phyloP scores from a whole-genome alignment of 1,140 invertebrate species.

The Panagrolaimus sp. region DNA sequence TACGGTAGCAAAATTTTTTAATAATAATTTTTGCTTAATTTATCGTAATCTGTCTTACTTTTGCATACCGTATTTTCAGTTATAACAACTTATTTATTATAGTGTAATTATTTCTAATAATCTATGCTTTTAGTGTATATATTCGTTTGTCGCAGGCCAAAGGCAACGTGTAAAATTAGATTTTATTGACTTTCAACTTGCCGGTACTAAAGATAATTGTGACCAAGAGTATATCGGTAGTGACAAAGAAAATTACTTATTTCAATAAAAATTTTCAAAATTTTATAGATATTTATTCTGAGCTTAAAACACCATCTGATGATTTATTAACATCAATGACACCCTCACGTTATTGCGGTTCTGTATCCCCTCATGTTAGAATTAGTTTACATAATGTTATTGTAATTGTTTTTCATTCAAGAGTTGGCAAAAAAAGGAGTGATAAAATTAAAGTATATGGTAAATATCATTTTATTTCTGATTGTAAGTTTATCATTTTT shows the following conservation, averaged over 20 bases:
- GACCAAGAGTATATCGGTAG: constrained; percentile 54
- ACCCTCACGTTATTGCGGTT: constrained; percentile 91
- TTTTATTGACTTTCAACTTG: constrained; percentile 81
- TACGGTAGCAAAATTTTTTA: too few species aligned
- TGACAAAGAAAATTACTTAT: constrained; percentile 32
- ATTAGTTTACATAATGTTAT: constrained; percentile 84
- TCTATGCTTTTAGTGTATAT: constrained; percentile 74
- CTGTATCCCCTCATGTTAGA: constrained; percentile 77
- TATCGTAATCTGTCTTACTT: too few species aligned
- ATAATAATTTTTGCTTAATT: too few species aligned
- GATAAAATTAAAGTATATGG: constrained; percentile 79
- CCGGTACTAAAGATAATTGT: constrained; percentile 89
- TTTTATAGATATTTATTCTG: constrained; percentile 71
- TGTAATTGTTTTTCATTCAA: constrained; percentile 88
- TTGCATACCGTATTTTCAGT: background rate
- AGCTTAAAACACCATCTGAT: constrained; percentile 71
- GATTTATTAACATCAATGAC: constrained; percentile 84
- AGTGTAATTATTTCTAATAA: background rate
- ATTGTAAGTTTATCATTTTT: constrained; percentile 78
- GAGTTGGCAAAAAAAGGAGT: constrained; percentile 69
- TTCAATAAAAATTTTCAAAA: constrained; percentile 43
- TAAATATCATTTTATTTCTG: constrained; percentile 83
- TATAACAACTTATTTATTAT: too few species aligned
- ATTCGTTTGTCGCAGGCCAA: constrained; percentile 84
- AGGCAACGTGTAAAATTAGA: constrained; percentile 83